phyloP scores from a whole-genome alignment of 2,888 invertebrate genomes.

The Epinotia brunnichana region DNA sequence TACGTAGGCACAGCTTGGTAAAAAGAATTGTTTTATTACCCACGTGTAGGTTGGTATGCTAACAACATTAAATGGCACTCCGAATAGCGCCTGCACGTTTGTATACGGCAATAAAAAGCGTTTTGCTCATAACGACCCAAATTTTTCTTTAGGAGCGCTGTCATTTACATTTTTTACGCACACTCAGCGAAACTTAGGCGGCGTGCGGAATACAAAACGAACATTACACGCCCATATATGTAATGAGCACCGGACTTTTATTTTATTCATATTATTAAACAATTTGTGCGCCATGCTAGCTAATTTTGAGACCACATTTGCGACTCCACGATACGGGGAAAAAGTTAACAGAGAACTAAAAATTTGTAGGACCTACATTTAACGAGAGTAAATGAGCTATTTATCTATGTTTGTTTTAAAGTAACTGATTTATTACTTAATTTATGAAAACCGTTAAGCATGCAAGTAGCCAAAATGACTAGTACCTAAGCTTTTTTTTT shows the following conservation, averaged over 20 bases:
- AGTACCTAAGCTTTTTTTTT: too few species aligned
- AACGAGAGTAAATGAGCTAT: too few species aligned
- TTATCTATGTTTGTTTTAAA: too few species aligned
- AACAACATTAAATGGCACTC: conserved; percentile 49
- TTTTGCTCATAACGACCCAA: conserved; percentile 48
- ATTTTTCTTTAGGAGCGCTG: conserved; percentile 58
- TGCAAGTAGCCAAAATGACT: too few species aligned
- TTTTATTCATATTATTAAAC: conserved; percentile 26
- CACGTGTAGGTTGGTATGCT: conserved; percentile 27
- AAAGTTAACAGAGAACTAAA: background rate
- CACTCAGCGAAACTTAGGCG: conserved; percentile 38
- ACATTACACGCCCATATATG: conserved; percentile 30
- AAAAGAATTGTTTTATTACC: conserved; percentile 33
- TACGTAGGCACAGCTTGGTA: background rate
- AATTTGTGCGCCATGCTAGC: background rate
- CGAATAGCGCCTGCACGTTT: conserved; percentile 53
- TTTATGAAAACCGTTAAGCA: too few species aligned
- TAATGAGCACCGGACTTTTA: conserved; percentile 31
- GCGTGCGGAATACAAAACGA: conserved; percentile 46
- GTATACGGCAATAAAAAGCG: conserved; percentile 55
- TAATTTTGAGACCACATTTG: background rate
- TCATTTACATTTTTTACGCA: conserved; percentile 52
- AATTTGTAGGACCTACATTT: background rate
- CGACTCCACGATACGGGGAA: background rate
- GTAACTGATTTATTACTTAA: too few species aligned